Conservation (phyloP, 2,888 invertebrate species). For the Drosophila parthenogenetica region DNA sequence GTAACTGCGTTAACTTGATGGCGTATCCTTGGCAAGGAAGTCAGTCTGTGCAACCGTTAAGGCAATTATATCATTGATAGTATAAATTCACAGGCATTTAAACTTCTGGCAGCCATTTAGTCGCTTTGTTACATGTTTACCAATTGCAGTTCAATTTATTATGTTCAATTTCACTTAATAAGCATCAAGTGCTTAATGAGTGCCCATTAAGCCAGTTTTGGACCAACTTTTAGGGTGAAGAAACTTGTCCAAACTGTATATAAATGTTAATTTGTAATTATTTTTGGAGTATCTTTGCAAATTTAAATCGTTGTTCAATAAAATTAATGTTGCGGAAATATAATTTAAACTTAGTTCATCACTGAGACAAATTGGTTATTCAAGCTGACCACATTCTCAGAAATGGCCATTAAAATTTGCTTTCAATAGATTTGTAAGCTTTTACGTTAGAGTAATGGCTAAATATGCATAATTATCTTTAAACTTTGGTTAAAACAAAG, state of each 20-base stretch:
- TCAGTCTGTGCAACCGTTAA: conserved; percentile 27
- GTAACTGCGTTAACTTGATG: conserved; percentile 60
- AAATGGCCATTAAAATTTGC: not conserved
- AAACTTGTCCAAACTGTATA: conserved; percentile 1
- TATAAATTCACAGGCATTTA: conserved; percentile 14
- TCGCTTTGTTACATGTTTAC: conserved; percentile 5
- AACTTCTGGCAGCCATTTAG: conserved; percentile 16
- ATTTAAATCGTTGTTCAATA: not conserved
- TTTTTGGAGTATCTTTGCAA: not conserved
- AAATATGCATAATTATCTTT: too few species aligned
- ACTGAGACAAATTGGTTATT: not conserved
- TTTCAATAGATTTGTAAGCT: too few species aligned
- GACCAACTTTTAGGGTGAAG: not conserved
- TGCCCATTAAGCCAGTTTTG: not conserved
- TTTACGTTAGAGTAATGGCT: too few species aligned
- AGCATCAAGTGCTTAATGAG: not conserved
- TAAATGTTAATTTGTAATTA: conserved; percentile 2
- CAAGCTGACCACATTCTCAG: not conserved
- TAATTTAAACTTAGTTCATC: not conserved
- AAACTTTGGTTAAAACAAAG: too few species aligned
- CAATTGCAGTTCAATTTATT: conserved; percentile 1
- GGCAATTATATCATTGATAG: conserved; percentile 58
- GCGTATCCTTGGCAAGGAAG: conserved; percentile 26
- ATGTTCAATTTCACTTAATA: not conserved
- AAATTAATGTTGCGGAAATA: not conserved